Base-by-base conservation (phyloP, 1,140 invertebrate genomes). In the Lordiphosa stackelbergi region DNA sequence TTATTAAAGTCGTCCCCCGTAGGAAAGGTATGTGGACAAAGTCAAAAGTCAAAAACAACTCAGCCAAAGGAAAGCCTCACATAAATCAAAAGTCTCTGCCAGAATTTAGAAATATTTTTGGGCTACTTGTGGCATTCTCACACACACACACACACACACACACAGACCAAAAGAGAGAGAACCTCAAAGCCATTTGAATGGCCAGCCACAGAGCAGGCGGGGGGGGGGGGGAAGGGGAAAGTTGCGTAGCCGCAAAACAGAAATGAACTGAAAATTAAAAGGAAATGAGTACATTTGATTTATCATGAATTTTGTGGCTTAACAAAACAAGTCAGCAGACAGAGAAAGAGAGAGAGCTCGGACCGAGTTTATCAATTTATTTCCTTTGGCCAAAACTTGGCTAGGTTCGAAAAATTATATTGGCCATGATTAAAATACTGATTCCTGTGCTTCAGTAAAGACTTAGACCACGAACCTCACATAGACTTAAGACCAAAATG, bases 261-360 rank as follows among this genome's bases (percentile, higher is more conserved):
- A 61, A 81, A 47, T 81, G 59, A 72, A 83, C 60, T 64, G 52
- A 53, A 62, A 77, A 85, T 85, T 75, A 74, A 73, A 85, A 75
- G 83, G 75, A 85, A 85, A 83, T 85, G 75, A 85, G 74, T 55
- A 57, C 61, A 65, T 74, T 85, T 78, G 70, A 84, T 84, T 85
- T 79, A 79, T 85, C 69, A 69, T 71, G 77, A 42, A 65, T 70
- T 43, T 42, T 72, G 53, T 77, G 69, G 73, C 47, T 62, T 69
- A 55, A 55, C 61, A 24, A 22, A 8, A 36, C 5, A 31, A 31
- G 28, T 31, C 28, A 31, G 28, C 28, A 24, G 16, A 16, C 16
- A 2, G 16, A 16, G 16, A 16, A 2, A 16, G 16, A 16, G 16
- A 16, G 16, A 16, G 16, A 16, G 16, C 2, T 16, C 16, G 16